These are phyloP conservation scores for Anadara kagoshimensis DNA, from an alignment of 1,140 invertebrate genomes.

Conservation along the genomic window DNA sequence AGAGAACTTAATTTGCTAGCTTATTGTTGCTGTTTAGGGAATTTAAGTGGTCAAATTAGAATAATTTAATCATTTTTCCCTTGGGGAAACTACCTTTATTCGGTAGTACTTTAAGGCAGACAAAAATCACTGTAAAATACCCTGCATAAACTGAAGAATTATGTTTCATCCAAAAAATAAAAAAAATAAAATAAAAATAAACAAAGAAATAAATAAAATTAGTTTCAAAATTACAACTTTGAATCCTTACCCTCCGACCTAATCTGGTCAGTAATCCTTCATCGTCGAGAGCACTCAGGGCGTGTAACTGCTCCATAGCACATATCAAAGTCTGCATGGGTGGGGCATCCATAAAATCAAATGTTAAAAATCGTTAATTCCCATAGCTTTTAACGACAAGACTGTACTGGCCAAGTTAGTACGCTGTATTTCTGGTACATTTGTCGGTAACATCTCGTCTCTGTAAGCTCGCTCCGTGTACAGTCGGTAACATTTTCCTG, in stretches of 20 bases:
- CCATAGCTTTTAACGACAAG: constrained; percentile 98
- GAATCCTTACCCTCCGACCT: constrained; percentile 84
- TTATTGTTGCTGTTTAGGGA: no score
- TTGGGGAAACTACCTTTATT: no score
- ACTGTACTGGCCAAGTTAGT: constrained; percentile 98
- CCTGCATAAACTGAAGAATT: no score
- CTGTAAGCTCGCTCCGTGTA: constrained; percentile 98
- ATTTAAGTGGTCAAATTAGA: no score
- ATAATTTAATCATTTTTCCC: no score
- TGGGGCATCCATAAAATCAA: constrained; percentile 99
- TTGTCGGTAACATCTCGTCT: constrained; percentile 98
- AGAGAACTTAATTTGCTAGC: no score
- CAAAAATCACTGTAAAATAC: no score
- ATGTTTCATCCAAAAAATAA: no score
- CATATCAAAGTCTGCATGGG: constrained; percentile 94
- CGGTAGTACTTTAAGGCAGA: no score
- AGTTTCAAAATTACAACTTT: not conserved
- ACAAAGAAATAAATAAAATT: no score
- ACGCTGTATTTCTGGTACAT: constrained; percentile 99
- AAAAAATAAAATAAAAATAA: no score
- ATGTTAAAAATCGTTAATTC: constrained; percentile 99
- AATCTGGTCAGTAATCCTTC: constrained; percentile 95
- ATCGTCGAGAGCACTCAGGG: constrained; percentile 96
- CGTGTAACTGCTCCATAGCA: constrained; percentile 97
- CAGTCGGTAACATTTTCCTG: constrained; percentile 97